Percentiles rank a stretch among this genome's conserved stretches.
Conservation (phyloP, 2,888 invertebrate species). For the Entomobrya proxima region DNA sequence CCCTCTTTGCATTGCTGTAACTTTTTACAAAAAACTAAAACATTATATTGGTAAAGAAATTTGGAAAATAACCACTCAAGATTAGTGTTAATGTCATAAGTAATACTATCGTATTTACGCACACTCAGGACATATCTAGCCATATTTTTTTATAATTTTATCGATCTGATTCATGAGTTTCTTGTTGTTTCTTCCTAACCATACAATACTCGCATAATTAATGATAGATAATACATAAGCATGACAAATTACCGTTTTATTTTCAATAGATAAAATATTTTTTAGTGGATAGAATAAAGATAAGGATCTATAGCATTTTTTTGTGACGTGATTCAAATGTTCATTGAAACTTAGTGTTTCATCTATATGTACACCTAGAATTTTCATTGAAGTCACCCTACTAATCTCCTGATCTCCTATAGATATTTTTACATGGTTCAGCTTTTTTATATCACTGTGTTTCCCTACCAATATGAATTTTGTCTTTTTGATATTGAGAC, state of each 20-base stretch:
- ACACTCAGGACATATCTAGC: too few species aligned
- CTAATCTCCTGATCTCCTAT: not conserved
- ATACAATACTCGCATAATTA: too few species aligned
- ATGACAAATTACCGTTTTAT: too few species aligned
- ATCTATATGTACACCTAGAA: not conserved
- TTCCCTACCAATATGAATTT: not conserved
- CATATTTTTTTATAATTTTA: too few species aligned
- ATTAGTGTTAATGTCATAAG: not conserved
- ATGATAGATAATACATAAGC: too few species aligned
- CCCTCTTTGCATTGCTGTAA: not conserved
- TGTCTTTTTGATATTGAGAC: not conserved
- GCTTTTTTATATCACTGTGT: not conserved
- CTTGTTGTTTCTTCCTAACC: too few species aligned
- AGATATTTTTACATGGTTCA: not conserved
- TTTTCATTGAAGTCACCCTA: not conserved
- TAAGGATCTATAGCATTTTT: not conserved
- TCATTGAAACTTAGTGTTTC: not conserved
- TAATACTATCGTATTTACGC: not conserved
- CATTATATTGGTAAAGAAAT: not conserved
- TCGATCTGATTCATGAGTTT: too few species aligned
- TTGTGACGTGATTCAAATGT: not conserved
- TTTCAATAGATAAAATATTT: not conserved
- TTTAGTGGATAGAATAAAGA: not conserved
- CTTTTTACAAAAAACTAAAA: not conserved
- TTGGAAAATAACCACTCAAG: not conserved